Percentiles rank a stretch among this genome's conserved stretches.
Evolutionary conservation across 2,113 vertebrate genomes (phyloP).

Genomic region (Melierax canorus): DNA sequence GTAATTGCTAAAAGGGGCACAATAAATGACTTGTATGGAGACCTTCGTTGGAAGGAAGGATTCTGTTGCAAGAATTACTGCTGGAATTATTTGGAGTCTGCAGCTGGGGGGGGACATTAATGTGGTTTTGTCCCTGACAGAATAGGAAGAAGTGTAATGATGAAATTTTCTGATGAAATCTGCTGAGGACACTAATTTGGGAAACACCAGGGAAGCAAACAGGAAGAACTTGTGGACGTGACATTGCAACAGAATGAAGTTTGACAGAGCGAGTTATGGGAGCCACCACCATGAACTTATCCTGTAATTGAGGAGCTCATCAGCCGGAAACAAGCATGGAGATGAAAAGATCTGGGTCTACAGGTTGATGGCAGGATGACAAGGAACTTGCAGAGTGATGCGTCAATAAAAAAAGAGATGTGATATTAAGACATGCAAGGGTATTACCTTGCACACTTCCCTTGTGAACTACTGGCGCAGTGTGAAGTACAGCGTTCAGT

Average conservation of each 20-base stretch:
- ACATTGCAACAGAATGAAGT: not conserved
- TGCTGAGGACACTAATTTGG: not conserved
- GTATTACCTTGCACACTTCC: not conserved
- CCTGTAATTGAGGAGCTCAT: not conserved
- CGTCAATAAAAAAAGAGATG: not conserved
- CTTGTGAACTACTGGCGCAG: not conserved
- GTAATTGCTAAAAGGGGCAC: not conserved
- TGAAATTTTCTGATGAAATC: not conserved
- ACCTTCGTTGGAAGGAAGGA: not conserved
- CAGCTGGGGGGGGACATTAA: accelerated
- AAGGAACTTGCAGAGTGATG: not conserved
- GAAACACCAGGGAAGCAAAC: not conserved
- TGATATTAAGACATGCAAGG: not conserved
- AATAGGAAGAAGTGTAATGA: not conserved
- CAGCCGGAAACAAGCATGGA: not conserved
- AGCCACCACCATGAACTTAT: not conserved
- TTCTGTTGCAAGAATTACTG: not conserved
- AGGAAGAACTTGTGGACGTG: not conserved
- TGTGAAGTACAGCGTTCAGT: not conserved
- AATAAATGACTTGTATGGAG: not conserved
- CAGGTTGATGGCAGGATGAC: not conserved
- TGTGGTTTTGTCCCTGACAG: not conserved
- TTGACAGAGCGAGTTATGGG: not conserved
- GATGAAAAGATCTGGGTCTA: not conserved
- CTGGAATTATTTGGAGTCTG: not conserved